phyloP scores from a whole-genome alignment of 2,797 vertebrate species.

The Nyctibius grandis region DNA sequence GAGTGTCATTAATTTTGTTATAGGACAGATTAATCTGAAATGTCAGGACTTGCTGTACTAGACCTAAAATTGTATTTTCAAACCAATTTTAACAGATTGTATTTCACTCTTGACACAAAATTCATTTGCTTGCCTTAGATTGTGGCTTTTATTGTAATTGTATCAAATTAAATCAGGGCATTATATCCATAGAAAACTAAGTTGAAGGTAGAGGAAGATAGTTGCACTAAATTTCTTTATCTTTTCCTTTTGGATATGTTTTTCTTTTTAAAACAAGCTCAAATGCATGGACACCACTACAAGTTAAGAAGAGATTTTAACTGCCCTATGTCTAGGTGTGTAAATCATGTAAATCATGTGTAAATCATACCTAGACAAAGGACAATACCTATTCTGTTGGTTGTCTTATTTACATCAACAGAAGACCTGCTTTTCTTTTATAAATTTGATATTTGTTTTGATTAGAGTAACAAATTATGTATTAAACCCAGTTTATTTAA shows the following conservation, averaged over 20 bases:
- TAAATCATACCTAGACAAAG: neutral
- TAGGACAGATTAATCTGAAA: conserved; percentile 74
- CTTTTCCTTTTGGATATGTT: neutral
- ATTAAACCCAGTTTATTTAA: neutral
- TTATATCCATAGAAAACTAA: conserved; percentile 35
- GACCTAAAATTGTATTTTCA: conserved; percentile 75
- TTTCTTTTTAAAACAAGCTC: neutral
- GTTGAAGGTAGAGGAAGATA: neutral
- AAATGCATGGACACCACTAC: neutral
- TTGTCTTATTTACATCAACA: neutral
- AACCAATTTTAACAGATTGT: conserved; percentile 75
- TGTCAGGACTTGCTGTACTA: conserved; percentile 74
- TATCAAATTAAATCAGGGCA: conserved; percentile 56
- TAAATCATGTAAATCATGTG: neutral
- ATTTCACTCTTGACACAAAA: conserved; percentile 75
- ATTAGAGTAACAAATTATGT: neutral
- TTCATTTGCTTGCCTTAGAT: conserved; percentile 64
- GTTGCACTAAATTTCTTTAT: neutral
- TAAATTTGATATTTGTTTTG: neutral
- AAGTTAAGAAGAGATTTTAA: neutral
- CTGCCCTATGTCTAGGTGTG: neutral
- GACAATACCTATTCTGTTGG: neutral
- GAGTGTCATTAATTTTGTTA: conserved; percentile 73
- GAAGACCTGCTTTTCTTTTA: neutral
- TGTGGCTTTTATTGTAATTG: conserved; percentile 69